A percentile compares a stretch with the other conserved stretches of the same genome.
These are phyloP conservation scores for Mustelus asterias DNA, from an alignment of 2,113 vertebrate species.

Conservation along the genomic window DNA sequence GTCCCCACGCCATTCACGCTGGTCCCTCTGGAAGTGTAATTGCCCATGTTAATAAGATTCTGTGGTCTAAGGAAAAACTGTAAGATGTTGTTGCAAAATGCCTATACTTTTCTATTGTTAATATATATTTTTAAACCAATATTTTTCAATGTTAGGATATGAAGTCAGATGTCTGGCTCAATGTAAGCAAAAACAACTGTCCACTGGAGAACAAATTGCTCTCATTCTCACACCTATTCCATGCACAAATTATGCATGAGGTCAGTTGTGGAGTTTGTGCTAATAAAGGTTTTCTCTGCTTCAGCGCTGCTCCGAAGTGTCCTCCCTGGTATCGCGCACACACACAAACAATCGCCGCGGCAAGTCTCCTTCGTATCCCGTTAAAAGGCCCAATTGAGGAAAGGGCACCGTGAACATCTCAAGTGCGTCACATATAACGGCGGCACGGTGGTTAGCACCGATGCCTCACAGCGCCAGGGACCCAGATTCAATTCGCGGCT, in stretches of 20 bases:
- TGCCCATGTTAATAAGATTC: not conserved
- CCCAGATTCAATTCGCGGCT: too few species aligned
- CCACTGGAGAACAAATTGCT: not conserved
- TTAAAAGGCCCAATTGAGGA: not conserved
- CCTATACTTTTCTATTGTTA: conserved; percentile 29
- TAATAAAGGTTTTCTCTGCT: not conserved
- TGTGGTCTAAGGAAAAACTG: not conserved
- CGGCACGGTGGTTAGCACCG: too few species aligned
- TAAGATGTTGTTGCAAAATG: conserved; percentile 12
- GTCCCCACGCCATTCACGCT: not conserved
- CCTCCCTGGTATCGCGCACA: not conserved
- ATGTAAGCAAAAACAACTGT: not conserved
- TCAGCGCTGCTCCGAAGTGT: not conserved
- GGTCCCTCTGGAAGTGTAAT: not conserved
- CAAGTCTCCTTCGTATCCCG: not conserved
- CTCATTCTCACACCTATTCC: not conserved
- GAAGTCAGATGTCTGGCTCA: not conserved
- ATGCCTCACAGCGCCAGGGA: too few species aligned
- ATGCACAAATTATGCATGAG: not conserved
- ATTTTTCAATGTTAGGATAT: conserved; percentile 12
- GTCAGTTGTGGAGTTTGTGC: conserved; percentile 17
- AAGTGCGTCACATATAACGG: not conserved
- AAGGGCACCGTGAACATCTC: not conserved
- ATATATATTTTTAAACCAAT: conserved; percentile 27
- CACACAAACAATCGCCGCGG: not conserved